Conservation (phyloP, 35 echinoderm and acorn worm species). For the Ptychodera flava region DNA sequence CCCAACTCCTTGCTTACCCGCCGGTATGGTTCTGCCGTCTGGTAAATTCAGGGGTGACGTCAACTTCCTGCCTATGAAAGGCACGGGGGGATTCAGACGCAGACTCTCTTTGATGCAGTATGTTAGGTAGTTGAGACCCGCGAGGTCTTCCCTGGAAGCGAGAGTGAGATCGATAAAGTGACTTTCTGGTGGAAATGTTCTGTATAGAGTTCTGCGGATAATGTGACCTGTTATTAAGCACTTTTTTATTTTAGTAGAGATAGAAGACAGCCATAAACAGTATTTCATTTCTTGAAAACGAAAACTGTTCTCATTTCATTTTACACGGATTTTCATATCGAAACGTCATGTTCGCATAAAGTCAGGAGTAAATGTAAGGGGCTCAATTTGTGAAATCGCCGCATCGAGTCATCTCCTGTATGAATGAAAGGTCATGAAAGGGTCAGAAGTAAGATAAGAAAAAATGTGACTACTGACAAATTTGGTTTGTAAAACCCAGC, state of each 20-base stretch:
- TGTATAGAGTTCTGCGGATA: background rate
- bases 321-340: background rate
- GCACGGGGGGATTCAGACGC: slow-evolving; percentile 19
- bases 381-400: too few relatives aligned
- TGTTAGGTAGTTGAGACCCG: background rate
- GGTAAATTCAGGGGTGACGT: background rate
- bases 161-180: background rate
- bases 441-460: too few relatives aligned
- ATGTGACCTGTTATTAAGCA: background rate
- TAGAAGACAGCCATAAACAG: too few relatives aligned
- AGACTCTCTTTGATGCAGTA: slow-evolving; percentile 35
- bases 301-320: background rate
- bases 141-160: slow-evolving; percentile 15
- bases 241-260: too few relatives aligned
- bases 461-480: too few relatives aligned
- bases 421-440: too few relatives aligned
- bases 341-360: too few relatives aligned
- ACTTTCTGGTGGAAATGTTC: background rate
- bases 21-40: slow-evolving; percentile 27
- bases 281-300: too few relatives aligned
- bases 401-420: too few relatives aligned
- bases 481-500: too few relatives aligned
- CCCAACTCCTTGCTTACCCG: slow-evolving; percentile 18
- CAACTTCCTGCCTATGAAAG: slow-evolving; percentile 11
- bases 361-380: too few relatives aligned